Conservation (phyloP, 2,797 vertebrate species). For the Ataeniobius toweri region DNA sequence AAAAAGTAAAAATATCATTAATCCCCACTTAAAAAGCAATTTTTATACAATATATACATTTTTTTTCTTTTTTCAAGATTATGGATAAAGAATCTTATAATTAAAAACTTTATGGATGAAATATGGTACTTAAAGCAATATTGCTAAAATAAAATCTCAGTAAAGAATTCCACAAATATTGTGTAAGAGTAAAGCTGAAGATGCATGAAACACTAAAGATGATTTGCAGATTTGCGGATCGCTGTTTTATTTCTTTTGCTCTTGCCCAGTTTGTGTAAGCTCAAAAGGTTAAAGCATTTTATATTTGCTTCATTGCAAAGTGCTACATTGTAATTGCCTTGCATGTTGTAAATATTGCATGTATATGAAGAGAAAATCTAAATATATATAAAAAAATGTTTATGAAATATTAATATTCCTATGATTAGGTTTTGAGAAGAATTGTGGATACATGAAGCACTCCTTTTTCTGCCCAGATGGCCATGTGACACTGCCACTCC, state of each 20-base stretch:
- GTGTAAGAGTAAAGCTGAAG: slow-evolving; percentile 18
- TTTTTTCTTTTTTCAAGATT: slow-evolving; percentile 31
- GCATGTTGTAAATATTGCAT: slow-evolving; percentile 84
- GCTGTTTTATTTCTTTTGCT: slow-evolving; percentile 51
- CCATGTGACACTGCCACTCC: slow-evolving; percentile 79
- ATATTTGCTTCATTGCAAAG: slow-evolving; percentile 55
- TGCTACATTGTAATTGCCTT: slow-evolving; percentile 76
- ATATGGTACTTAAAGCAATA: slow-evolving; percentile 46
- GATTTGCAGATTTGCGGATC: slow-evolving; percentile 63
- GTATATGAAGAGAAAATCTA: slow-evolving; percentile 60
- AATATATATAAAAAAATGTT: slow-evolving; percentile 55
- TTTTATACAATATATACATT: slow-evolving; percentile 19
- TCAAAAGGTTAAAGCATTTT: slow-evolving; percentile 51
- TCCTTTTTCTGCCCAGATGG: slow-evolving; percentile 79
- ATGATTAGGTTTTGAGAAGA: slow-evolving; percentile 74
- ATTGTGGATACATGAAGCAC: slow-evolving; percentile 56
- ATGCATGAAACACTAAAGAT: slow-evolving; percentile 53
- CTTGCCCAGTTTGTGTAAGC: slow-evolving; percentile 57
- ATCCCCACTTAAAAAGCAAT: slow-evolving; percentile 23
- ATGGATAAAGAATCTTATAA: slow-evolving; percentile 32
- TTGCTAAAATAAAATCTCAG: slow-evolving; percentile 15
- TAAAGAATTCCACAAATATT: slow-evolving; percentile 46
- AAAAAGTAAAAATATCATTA: slow-evolving; percentile 31
- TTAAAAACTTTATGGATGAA: slow-evolving; percentile 47
- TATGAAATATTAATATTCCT: slow-evolving; percentile 74